Percentiles rank a stretch among this genome's conserved stretches.
Evolutionary conservation across 2,797 vertebrate species (phyloP).

Genomic region (Sebastes hubbsi): DNA sequence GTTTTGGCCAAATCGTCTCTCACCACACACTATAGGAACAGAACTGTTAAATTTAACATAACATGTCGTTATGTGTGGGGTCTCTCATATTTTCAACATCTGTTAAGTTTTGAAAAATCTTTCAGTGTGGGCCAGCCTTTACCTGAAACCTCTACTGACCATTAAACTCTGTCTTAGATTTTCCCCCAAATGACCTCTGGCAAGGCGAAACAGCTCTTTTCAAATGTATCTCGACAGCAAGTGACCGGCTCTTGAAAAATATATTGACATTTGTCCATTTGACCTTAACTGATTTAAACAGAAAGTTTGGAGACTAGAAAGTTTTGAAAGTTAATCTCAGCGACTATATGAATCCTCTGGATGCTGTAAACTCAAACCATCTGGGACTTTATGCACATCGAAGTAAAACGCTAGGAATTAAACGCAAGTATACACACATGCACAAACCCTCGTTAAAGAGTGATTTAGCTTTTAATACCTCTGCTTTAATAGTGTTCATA

Average conservation of each 20-base stretch:
- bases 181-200: not conserved
- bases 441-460: conserved; percentile 58
- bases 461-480: conserved; percentile 64
- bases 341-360: conserved; percentile 1
- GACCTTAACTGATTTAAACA: not conserved
- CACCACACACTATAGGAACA: too few relatives aligned
- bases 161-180: not conserved
- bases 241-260: not conserved
- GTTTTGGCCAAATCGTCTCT: too few relatives aligned
- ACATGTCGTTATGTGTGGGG: too few relatives aligned
- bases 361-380: conserved; percentile 51
- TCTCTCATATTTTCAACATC: too few relatives aligned
- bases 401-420: conserved; percentile 31
- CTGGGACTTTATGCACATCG: conserved; percentile 39
- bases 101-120: too few relatives aligned
- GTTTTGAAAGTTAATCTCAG: conserved; percentile 29
- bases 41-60: too few relatives aligned
- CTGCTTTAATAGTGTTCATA: conserved; percentile 57
- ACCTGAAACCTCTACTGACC: not conserved
- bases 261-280: not conserved
- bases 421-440: conserved; percentile 17
- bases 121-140: too few relatives aligned
- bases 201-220: not conserved
- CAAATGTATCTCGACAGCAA: not conserved
- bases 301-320: conserved; percentile 18